Conservation (phyloP, 2,888 invertebrate species). For the Leptogaster cylindrica region DNA sequence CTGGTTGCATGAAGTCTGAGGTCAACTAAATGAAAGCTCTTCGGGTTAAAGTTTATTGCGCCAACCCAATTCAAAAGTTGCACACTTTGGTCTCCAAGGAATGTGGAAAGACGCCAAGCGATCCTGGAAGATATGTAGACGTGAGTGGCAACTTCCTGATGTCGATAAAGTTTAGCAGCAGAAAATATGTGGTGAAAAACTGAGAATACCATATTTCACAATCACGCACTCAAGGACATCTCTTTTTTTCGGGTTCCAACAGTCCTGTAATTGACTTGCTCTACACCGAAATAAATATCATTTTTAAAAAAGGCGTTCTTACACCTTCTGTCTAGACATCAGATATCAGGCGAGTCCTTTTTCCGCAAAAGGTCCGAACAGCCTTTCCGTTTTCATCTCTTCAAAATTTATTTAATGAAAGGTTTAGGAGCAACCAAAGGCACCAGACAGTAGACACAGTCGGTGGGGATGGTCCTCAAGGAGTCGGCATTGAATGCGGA, state of each 20-base stretch:
- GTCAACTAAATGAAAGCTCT: conserved; percentile 1
- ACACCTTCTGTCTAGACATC: conserved; percentile 22
- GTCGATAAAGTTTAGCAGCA: too few relatives aligned
- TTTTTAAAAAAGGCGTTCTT: conserved; percentile 1
- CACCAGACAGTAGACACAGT: not conserved
- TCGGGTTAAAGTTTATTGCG: too few relatives aligned
- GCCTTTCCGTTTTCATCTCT: conserved; percentile 6
- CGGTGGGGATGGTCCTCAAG: not conserved
- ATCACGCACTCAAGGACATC: not conserved
- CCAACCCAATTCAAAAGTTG: not conserved
- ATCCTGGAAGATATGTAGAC: too few relatives aligned
- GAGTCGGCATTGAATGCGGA: conserved; percentile 11
- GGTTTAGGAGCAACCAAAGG: not conserved
- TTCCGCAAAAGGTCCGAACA: conserved; percentile 21
- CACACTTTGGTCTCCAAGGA: too few relatives aligned
- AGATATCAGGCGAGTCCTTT: conserved; percentile 18
- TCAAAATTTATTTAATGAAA: conserved; percentile 2
- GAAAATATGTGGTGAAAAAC: too few relatives aligned
- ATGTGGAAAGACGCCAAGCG: too few relatives aligned
- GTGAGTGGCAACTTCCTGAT: too few relatives aligned
- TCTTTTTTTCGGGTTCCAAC: not conserved
- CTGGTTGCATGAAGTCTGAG: not conserved
- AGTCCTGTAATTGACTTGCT: not conserved
- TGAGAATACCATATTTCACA: conserved; percentile 1
- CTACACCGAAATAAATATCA: not conserved